A percentile compares a stretch with the other conserved stretches of the same genome.
These are phyloP conservation scores for rat (Rattus norvegicus) DNA, from an alignment of 2,113 vertebrate genomes.

Conservation along the genomic window DNA sequence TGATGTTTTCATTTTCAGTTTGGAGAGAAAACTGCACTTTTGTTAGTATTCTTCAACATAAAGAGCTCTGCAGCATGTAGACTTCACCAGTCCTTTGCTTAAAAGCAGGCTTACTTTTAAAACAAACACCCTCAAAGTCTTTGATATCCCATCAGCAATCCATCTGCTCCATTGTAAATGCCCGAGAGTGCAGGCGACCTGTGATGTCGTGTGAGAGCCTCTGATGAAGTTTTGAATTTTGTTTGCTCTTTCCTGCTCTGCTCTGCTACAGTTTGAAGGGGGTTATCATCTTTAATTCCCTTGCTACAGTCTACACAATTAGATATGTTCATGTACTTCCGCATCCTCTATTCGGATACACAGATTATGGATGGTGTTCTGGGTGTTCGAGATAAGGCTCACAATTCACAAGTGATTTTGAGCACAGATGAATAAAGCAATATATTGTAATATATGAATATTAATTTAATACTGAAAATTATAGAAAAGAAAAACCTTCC, in stretches of 20 bases:
- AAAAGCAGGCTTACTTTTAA: slow-evolving; percentile 83
- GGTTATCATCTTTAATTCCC: slow-evolving; percentile 83
- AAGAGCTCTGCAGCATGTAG: slow-evolving; percentile 69
- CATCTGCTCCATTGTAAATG: slow-evolving; percentile 84
- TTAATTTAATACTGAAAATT: not conserved
- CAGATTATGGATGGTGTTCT: slow-evolving; percentile 56
- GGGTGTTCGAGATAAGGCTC: slow-evolving; percentile 58
- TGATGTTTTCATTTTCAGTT: not conserved
- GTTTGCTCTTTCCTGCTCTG: slow-evolving; percentile 78
- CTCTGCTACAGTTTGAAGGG: slow-evolving; percentile 77
- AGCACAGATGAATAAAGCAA: not conserved
- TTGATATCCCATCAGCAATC: slow-evolving; percentile 83
- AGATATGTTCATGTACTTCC: slow-evolving; percentile 77
- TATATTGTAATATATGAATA: not conserved
- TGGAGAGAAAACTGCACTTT: slow-evolving; percentile 53
- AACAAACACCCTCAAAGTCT: slow-evolving; percentile 84
- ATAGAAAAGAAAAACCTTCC: slow-evolving; percentile 43
- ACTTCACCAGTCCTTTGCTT: slow-evolving; percentile 68
- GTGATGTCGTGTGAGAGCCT: slow-evolving; percentile 77
- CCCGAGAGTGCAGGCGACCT: slow-evolving; percentile 86
- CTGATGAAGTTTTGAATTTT: slow-evolving; percentile 85
- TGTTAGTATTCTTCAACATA: not conserved
- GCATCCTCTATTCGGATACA: slow-evolving; percentile 71
- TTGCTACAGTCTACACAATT: slow-evolving; percentile 73
- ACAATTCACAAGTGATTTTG: slow-evolving; percentile 43